phyloP scores from a whole-genome alignment of 2,113 vertebrate genomes.

The Meleagris gallopavo region DNA sequence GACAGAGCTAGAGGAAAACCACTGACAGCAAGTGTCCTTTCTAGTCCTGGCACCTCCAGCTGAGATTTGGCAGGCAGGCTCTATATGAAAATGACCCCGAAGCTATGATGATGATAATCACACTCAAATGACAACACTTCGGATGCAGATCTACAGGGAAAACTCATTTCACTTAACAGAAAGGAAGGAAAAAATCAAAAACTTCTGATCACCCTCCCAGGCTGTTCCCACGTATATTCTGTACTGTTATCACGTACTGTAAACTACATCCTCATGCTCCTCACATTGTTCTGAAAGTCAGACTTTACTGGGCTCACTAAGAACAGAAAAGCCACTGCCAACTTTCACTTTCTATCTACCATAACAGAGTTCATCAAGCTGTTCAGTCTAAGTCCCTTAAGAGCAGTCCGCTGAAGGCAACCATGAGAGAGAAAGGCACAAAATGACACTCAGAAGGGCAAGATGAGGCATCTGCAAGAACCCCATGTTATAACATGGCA shows the following conservation, averaged over 20 bases:
- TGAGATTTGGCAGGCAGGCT: neutral
- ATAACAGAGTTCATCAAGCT: neutral
- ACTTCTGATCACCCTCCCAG: neutral
- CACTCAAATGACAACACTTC: neutral
- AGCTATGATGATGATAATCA: neutral
- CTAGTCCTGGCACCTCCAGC: neutral
- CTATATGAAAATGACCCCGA: neutral
- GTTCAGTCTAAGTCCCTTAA: neutral
- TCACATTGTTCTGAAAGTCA: neutral
- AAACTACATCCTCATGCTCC: neutral
- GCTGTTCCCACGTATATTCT: neutral
- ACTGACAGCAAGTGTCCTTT: neutral
- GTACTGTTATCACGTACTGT: neutral
- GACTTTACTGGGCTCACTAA: neutral
- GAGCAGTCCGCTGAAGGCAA: neutral
- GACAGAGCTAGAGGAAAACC: neutral
- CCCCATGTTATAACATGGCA: neutral
- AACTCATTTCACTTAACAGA: neutral
- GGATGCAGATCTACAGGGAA: neutral
- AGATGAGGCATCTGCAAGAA: neutral
- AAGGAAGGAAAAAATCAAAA: neutral
- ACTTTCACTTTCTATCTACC: conserved; percentile 17
- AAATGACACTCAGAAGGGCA: neutral
- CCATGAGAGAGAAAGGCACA: neutral
- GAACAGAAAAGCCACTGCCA: neutral